Evolutionary conservation across 1,140 invertebrate species (phyloP).

Genomic region (Psix sp.): DNA sequence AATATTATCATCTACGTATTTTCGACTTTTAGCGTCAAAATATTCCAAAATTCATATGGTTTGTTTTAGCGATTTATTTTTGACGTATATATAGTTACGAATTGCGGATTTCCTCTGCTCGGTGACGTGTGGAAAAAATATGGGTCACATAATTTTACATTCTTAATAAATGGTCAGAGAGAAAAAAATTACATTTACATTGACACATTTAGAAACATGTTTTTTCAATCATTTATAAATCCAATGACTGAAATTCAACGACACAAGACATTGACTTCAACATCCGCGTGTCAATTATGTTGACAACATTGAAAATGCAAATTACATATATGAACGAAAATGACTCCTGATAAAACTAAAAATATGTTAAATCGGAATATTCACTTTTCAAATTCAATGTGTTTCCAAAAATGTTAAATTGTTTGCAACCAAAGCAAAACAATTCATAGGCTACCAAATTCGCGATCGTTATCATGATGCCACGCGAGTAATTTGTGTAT

Average conservation of each 20-base stretch:
- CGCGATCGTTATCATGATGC: constrained; percentile 22
- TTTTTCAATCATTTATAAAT: too few relatives aligned
- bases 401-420: too few relatives aligned
- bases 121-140: constrained; percentile 53
- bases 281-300: too few relatives aligned
- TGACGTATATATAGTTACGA: constrained; percentile 42
- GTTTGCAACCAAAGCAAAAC: too few relatives aligned
- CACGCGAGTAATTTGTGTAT: constrained; percentile 25
- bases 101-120: constrained; percentile 54
- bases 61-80: constrained; percentile 36
- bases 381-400: too few relatives aligned
- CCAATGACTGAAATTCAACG: too few relatives aligned
- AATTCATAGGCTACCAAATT: constrained; percentile 27
- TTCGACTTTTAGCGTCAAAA: constrained; percentile 25
- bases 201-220: constrained; percentile 3
- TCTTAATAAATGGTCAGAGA: constrained; percentile 31
- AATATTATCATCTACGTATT: too few relatives aligned
- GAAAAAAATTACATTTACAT: constrained; percentile 33
- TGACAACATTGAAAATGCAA: too few relatives aligned
- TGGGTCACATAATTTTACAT: constrained; percentile 48
- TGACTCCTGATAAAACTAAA: too few relatives aligned
- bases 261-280: too few relatives aligned
- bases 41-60: constrained; percentile 35
- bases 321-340: too few relatives aligned
- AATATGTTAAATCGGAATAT: too few relatives aligned